phyloP scores from a whole-genome alignment of 2,113 vertebrate genomes.

The Gopherus flavomarginatus region DNA sequence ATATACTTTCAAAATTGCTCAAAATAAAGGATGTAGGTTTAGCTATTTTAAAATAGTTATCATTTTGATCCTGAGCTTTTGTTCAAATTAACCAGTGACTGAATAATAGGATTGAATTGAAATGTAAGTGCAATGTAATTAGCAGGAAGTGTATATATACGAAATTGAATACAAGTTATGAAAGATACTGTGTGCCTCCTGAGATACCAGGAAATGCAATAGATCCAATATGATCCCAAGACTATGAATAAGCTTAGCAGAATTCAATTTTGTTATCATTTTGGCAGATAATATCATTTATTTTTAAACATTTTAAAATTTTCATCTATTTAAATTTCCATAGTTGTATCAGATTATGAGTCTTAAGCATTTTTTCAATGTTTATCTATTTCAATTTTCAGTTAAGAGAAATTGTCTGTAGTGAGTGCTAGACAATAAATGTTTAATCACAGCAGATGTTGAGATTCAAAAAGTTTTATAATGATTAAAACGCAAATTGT shows the following conservation, averaged over 20 bases:
- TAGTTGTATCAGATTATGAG: no score
- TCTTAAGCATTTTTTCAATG: no score
- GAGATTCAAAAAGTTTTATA: no score
- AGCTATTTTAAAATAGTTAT: background rate
- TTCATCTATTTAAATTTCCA: no score
- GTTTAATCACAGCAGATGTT: no score
- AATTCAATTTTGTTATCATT: no score
- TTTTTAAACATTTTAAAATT: no score
- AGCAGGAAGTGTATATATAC: slow-evolving; percentile 17
- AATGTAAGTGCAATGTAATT: background rate
- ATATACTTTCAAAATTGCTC: background rate
- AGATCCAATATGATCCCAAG: background rate
- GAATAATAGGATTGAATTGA: background rate
- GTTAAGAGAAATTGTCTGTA: no score
- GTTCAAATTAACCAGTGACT: background rate
- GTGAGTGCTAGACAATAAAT: no score
- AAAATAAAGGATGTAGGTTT: background rate
- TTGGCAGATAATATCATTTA: no score
- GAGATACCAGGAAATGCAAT: background rate
- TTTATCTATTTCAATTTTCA: no score
- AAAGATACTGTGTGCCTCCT: background rate
- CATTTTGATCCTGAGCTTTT: background rate
- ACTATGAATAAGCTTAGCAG: background rate
- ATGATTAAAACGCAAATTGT: no score
- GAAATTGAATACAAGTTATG: background rate